Conservation (phyloP, 2,797 vertebrate species). For the Lepus oiostolus region DNA sequence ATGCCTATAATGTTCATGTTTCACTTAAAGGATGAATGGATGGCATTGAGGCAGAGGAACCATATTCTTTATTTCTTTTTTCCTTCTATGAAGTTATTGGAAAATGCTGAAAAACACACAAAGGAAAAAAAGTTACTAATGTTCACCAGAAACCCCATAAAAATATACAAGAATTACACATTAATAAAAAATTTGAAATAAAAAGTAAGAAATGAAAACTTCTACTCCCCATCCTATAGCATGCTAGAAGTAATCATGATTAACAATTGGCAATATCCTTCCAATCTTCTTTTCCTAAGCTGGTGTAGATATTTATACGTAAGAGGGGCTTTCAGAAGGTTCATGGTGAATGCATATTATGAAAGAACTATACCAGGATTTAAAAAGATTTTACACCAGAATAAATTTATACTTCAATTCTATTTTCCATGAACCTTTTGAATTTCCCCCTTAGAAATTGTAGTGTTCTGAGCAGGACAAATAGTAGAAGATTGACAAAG, state of each 20-base stretch:
- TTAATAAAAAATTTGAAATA: not conserved
- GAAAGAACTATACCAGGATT: too few relatives aligned
- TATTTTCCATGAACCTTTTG: too few relatives aligned
- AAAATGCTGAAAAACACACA: not conserved
- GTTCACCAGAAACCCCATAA: not conserved
- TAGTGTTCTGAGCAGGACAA: not conserved
- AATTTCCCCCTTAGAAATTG: not conserved
- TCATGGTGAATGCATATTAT: too few relatives aligned
- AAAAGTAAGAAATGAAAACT: slow-evolving; percentile 27
- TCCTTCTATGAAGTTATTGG: not conserved
- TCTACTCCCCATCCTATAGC: not conserved
- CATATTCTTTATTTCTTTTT: not conserved
- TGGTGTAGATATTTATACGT: not conserved
- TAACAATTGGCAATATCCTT: slow-evolving; percentile 2
- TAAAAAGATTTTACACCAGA: too few relatives aligned
- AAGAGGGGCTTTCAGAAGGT: not conserved
- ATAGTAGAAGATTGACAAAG: slow-evolving; percentile 1
- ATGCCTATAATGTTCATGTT: not conserved
- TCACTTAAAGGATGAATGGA: not conserved
- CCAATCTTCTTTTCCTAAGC: not conserved
- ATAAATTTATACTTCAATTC: too few relatives aligned
- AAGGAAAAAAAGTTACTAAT: not conserved
- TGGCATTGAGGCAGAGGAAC: not conserved
- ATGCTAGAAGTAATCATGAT: slow-evolving; percentile 6
- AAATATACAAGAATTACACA: too few relatives aligned